Evolutionary conservation across 1,140 invertebrate species (phyloP), one percentile per base, ranked within the genome.

Genomic region (Patella vulgata): DNA sequence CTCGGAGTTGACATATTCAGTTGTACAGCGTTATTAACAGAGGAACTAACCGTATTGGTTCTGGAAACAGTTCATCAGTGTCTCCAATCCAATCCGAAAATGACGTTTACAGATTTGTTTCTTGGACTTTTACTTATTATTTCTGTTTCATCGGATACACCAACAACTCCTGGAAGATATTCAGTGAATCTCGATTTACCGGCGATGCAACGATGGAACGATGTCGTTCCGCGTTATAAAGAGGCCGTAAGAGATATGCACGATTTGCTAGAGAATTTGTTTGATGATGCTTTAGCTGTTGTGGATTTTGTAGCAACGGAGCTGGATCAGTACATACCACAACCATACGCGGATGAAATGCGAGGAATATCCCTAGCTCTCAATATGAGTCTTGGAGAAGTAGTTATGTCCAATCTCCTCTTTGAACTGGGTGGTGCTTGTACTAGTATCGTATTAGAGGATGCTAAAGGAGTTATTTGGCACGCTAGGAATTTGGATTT

Each of bases 321-420:
- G 12, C 19, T 65, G 1, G 67, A 69, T 25, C 33, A 53, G 6
- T 65, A 69, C 42, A 46, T 69, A 4, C 28, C 36, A 11, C n/a
- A 48, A 17, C 62, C 62, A 0, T 69, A 65, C 47, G 58, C 62
- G n/a, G 43, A 42, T 1, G 67, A 69, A 54, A 65, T 69, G 62
- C 50, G 52, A 62, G 52, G 52, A 19, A 54, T 54, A 3, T 12
- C 52, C 14, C 31, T 23, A n/a, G 36, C 52, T 39, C 1, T 54
- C 17, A 54, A 54, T 21, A 0, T 40, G 30, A 54, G 52, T 25
- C 33, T 54, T 17, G 52, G 52, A 3, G 52, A 54, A 23, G 36
- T 54, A 8, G 52, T 54, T 11, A 19, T 54, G 21, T 14, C 21
- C 17, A 54, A 54, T 40, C n/a, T 54, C 0, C 12, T 11, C 3